Base-by-base conservation (phyloP, 2,797 vertebrate species). In the Cossypha dichroa region DNA sequence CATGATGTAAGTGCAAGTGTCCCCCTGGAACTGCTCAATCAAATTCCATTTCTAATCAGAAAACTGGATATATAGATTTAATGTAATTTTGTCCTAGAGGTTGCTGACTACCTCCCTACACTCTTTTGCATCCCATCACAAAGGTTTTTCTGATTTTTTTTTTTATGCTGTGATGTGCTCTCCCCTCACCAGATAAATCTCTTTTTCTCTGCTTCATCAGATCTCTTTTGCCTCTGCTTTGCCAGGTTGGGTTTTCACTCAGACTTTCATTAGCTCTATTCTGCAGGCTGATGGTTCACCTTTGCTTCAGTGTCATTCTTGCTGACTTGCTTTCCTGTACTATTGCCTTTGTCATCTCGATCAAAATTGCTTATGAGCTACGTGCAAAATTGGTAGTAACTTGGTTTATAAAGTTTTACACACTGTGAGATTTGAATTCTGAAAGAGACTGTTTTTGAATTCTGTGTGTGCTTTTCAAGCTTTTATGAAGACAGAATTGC, bases 161-260 rank as follows among this genome's bases (percentile, higher is more conserved):
- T 90, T 66, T 21, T 5, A 7, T 6, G 8, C 15, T 60, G 22
- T 51, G 26, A 25, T 10, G 7, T 73, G 8, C 5, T 33, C 46
- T 9, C 18, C 13, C 33, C 3, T 0, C 9, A 6, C 9, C 19
- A 26, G 7, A 13, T 33, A 20, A 1, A 5, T 34, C 11, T 62
- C 40, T 59, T 34, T 58, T 70, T 12, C 6, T 62, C 28, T 70
- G 11, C 29, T 43, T 93, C 23, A 19, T 36, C 17, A 51, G 2
- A 2, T 68, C 19, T 73, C 25, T 74, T 73, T 62, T 31, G 28
- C 20, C 13, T 78, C 33, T 89, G 23, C 33, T 90, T 88, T 84
- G 45, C 34, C 26, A 48, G 5, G 3, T 15, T 33, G 36, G 7
- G 2, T 67, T 88, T 94, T 81, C 14, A 45, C 48, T 82, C 28